Evolutionary conservation across 2,888 invertebrate genomes (phyloP).

Genomic region (Heteropelma amictum): DNA sequence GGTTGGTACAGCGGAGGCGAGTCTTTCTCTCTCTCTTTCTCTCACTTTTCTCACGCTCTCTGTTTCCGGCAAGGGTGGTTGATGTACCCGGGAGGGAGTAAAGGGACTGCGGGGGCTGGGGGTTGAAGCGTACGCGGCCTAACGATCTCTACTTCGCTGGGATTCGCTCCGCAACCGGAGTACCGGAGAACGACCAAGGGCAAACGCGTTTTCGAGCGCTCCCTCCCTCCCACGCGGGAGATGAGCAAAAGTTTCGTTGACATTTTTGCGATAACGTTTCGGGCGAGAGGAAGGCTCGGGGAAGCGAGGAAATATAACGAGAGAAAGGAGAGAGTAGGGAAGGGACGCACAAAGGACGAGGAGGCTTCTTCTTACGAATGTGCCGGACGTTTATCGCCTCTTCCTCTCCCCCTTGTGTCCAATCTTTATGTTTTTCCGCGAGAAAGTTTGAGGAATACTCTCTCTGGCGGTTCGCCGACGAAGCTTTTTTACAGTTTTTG

Average conservation of each 20-base stretch:
- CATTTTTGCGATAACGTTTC: conserved; percentile 71
- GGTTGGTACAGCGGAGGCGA: conserved; percentile 34
- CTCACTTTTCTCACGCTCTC: conserved; percentile 21
- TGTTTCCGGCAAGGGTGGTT: neutral
- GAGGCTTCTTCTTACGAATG: neutral
- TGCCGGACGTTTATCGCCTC: too few relatives aligned
- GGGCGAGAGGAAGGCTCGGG: neutral
- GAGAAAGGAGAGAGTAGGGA: neutral
- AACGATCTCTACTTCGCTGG: conserved; percentile 42
- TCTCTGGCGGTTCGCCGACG: too few relatives aligned
- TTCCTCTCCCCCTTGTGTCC: too few relatives aligned
- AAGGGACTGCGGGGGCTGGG: neutral
- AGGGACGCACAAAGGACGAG: neutral
- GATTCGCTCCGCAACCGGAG: conserved; percentile 12
- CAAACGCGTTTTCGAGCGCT: conserved; percentile 37
- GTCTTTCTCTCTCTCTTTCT: conserved; percentile 38
- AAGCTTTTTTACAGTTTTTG: too few relatives aligned
- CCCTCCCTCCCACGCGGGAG: conserved; percentile 58
- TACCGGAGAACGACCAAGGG: conserved; percentile 35
- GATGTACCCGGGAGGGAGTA: neutral
- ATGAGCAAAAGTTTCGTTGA: conserved; percentile 74
- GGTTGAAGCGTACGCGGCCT: conserved; percentile 21
- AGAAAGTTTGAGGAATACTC: too few relatives aligned
- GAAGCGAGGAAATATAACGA: neutral
- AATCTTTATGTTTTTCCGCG: too few relatives aligned